Conservation (phyloP, 2,888 invertebrate species). For the Protula sp. region DNA sequence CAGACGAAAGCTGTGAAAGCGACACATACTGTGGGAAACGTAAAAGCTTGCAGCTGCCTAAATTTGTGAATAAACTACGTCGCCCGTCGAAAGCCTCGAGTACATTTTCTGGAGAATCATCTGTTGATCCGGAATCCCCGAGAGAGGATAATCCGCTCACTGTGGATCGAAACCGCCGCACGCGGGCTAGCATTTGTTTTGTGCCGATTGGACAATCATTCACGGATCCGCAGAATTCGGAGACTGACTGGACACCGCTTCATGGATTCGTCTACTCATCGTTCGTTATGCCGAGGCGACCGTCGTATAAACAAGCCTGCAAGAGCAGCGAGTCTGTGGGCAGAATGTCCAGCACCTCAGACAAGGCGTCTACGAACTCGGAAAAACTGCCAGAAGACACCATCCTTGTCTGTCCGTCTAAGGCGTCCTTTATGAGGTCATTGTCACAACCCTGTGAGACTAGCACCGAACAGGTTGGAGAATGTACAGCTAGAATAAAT, state of each 20-base stretch:
- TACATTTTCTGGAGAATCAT: neutral
- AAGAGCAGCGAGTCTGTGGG: neutral
- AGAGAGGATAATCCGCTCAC: neutral
- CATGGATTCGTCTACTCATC: neutral
- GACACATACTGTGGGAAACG: too few relatives aligned
- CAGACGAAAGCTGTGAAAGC: neutral
- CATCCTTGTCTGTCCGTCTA: neutral
- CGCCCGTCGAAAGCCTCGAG: neutral
- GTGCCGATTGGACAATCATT: neutral
- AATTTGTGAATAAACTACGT: neutral
- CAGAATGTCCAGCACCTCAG: too few relatives aligned
- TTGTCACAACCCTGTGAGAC: neutral
- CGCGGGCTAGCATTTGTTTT: neutral
- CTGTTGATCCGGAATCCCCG: neutral
- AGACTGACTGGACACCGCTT: neutral
- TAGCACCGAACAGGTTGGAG: neutral
- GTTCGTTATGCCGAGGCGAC: neutral
- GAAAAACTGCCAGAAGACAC: too few relatives aligned
- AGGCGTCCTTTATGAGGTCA: neutral
- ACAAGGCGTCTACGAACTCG: too few relatives aligned
- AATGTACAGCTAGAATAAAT: neutral
- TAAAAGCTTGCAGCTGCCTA: neutral
- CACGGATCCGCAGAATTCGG: neutral
- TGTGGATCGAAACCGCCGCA: neutral
- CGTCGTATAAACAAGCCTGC: neutral